Evolutionary conservation across 2,797 vertebrate species (phyloP).

Genomic region (Yasuhikotakia modesta): DNA sequence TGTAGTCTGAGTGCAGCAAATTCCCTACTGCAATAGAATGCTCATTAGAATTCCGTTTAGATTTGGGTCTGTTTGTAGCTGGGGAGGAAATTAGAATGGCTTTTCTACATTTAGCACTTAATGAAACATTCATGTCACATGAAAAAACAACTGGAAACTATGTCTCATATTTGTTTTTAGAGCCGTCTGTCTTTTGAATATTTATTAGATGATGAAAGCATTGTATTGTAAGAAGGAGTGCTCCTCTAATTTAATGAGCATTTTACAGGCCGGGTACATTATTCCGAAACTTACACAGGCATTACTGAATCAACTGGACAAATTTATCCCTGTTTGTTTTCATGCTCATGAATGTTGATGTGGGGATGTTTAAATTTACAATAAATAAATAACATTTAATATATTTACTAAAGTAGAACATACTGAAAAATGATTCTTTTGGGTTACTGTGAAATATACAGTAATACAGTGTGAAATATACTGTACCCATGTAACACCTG

Average conservation of each 20-base stretch:
- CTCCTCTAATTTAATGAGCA: constrained; percentile 67
- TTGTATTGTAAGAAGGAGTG: constrained; percentile 62
- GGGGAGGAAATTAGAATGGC: constrained; percentile 61
- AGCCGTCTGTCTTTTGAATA: constrained; percentile 67
- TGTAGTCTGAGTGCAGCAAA: constrained; percentile 33
- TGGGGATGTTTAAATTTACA: constrained; percentile 68
- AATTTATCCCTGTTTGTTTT: constrained; percentile 63
- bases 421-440: constrained; percentile 29
- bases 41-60: constrained; percentile 61
- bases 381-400: constrained; percentile 66
- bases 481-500: too few species aligned
- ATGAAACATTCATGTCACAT: constrained; percentile 72
- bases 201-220: constrained; percentile 68
- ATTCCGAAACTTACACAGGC: constrained; percentile 65
- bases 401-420: constrained; percentile 64
- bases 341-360: constrained; percentile 68
- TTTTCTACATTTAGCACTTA: constrained; percentile 68
- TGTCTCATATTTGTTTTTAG: constrained; percentile 68
- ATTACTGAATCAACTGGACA: constrained; percentile 64
- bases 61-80: constrained; percentile 49
- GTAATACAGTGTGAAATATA: too few species aligned
- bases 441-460: constrained; percentile 10
- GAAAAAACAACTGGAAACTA: constrained; percentile 63
- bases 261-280: constrained; percentile 70
- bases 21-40: constrained; percentile 45